These are phyloP conservation scores for Synergus gifuensis DNA, from an alignment of 2,888 invertebrate genomes.

Conservation along the genomic window DNA sequence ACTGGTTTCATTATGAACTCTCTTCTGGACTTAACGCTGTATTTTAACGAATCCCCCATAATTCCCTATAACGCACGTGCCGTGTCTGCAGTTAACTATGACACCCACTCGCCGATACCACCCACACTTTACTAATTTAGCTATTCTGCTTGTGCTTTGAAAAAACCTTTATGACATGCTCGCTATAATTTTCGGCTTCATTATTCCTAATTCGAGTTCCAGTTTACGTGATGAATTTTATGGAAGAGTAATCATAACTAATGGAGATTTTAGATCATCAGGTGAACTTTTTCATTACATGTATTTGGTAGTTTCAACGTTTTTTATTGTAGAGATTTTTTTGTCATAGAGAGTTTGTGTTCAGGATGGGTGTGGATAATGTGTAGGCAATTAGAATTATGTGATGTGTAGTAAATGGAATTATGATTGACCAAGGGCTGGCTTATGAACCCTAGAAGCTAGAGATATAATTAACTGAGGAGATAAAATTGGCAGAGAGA, in stretches of 20 bases:
- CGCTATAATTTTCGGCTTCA: neutral
- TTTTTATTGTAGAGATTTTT: neutral
- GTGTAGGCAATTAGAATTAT: neutral
- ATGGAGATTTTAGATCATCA: neutral
- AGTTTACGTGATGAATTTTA: conserved; percentile 6
- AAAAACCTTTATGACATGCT: neutral
- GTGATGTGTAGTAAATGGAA: neutral
- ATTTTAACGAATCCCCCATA: neutral
- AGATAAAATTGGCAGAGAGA: too few relatives aligned
- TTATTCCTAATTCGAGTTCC: neutral
- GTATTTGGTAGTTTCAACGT: neutral
- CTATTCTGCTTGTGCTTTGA: neutral
- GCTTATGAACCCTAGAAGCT: neutral
- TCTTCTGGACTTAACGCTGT: neutral
- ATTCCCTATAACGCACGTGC: conserved; percentile 19
- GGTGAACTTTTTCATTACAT: neutral
- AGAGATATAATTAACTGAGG: too few relatives aligned
- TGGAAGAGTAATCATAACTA: neutral
- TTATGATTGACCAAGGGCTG: neutral
- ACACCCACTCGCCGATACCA: neutral
- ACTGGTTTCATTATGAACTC: neutral
- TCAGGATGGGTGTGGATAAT: neutral
- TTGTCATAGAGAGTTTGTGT: neutral
- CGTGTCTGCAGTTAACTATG: neutral
- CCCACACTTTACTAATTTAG: conserved; percentile 1